Evolutionary conservation across 2,888 invertebrate species (phyloP), one percentile per base, ranked within the genome.

Genomic region (Agriopis aurantiaria): DNA sequence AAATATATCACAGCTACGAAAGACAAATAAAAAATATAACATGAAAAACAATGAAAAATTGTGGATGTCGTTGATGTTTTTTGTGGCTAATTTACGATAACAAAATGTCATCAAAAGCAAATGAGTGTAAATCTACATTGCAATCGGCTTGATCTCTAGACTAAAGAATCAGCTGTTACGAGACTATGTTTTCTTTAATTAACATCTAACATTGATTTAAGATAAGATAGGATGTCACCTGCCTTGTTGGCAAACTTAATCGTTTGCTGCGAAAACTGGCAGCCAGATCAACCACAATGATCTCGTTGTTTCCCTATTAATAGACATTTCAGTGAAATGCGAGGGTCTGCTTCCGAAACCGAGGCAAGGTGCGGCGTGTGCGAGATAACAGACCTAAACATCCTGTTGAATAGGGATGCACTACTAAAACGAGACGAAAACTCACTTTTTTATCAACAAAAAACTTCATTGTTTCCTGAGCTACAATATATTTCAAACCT

Each of bases 301-400:
- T 85, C 85, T 88, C 79, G 83, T 86, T 90, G 88, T 88, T 85
- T 78, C 81, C 85, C 89, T 89, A 90, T 91, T 91, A 90, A 92
- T 45, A 46, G 88, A 86, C 85, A 84, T 80, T 80, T 76, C 81
- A 83, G 82, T 85, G 82, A 84, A 88, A 88, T 85, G 83, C 72
- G 75, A 80, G 84, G 82, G 83, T 75, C 78, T 82, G 85, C 87
- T 85, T 80, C 87, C 82, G 86, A 81, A 81, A 78, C 77, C 72
- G 75, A 77, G 79, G 89, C 91, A 92, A 92, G 93, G 93, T 92
- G 92, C 86, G 87, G 91, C 92, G 92, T 90, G 93, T 90, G 92
- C 92, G 84, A 89, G 93, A 93, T 93, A 93, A 92, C 89, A 87
- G 83, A 85, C 86, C 87, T 88, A 91, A 93, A 93, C 93, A 92